These are phyloP conservation scores for Sphaerophoria taeniata DNA, from an alignment of 2,888 invertebrate genomes.

Conservation along the genomic window DNA sequence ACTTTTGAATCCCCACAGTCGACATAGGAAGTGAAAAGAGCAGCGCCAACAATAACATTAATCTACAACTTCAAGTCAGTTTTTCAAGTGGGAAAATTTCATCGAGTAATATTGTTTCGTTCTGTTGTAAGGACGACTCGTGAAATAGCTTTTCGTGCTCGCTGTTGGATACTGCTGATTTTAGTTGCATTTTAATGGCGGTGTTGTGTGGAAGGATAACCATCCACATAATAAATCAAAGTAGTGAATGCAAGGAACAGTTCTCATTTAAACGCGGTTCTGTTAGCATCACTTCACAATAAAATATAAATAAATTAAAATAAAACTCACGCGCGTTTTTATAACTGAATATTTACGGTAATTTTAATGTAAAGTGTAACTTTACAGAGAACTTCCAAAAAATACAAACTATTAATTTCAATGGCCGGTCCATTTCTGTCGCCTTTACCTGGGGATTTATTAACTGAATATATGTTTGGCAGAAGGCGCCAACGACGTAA, in stretches of 20 bases:
- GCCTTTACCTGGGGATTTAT: slow-evolving; percentile 92
- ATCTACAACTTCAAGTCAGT: background rate
- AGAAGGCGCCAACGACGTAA: slow-evolving; percentile 94
- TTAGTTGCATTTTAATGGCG: slow-evolving; percentile 47
- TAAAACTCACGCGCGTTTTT: slow-evolving; percentile 19
- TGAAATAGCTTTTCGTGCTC: slow-evolving; percentile 53
- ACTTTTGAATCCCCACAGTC: slow-evolving; percentile 53
- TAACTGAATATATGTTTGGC: slow-evolving; percentile 97
- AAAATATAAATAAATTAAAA: slow-evolving; percentile 2
- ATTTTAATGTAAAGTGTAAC: slow-evolving; percentile 5
- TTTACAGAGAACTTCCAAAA: slow-evolving; percentile 1
- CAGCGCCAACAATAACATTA: slow-evolving; percentile 61
- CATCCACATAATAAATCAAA: slow-evolving; percentile 62
- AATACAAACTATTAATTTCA: slow-evolving; percentile 37
- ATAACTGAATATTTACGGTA: background rate
- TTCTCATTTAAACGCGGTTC: slow-evolving; percentile 68
- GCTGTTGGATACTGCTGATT: slow-evolving; percentile 27
- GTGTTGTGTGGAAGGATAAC: slow-evolving; percentile 57
- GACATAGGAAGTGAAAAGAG: slow-evolving; percentile 65
- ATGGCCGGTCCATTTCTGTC: slow-evolving; percentile 95
- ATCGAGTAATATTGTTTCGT: slow-evolving; percentile 73
- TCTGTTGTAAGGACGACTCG: slow-evolving; percentile 50
- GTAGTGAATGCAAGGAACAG: slow-evolving; percentile 63
- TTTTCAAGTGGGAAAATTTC: slow-evolving; percentile 70
- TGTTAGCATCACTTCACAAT: slow-evolving; percentile 58